A percentile compares a stretch with the other conserved stretches of the same genome.
These are phyloP conservation scores for Astropecten irregularis DNA, from an alignment of 53 echinoderm and acorn worm species.

Conservation along the genomic window DNA sequence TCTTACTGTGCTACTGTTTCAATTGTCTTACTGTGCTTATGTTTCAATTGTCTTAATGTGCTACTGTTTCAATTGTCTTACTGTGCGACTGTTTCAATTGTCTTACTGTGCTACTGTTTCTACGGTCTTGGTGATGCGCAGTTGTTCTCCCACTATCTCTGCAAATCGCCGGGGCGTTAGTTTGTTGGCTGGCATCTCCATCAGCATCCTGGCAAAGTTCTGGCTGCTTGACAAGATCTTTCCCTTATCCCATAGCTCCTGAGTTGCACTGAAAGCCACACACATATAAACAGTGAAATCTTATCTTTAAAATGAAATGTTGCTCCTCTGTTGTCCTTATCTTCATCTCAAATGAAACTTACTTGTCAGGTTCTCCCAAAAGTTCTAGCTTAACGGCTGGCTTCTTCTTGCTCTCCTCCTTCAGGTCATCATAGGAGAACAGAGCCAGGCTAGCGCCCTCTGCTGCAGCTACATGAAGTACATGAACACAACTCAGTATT, in stretches of 20 bases:
- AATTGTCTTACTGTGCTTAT: too few species aligned
- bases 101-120: slow-evolving; percentile 52
- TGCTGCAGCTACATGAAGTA: slow-evolving; percentile 78
- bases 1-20: too few species aligned
- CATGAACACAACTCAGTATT: neutral
- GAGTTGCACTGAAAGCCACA: neutral
- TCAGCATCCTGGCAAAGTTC: slow-evolving; percentile 91
- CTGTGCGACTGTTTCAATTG: too few species aligned
- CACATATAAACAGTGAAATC: neutral
- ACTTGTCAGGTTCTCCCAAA: slow-evolving; percentile 28
- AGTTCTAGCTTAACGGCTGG: slow-evolving; percentile 61
- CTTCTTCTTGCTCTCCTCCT: slow-evolving; percentile 71
- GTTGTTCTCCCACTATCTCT: slow-evolving; percentile 68
- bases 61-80: too few species aligned
- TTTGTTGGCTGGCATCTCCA: slow-evolving; percentile 98
- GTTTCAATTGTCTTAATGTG: too few species aligned
- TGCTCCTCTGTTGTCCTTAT: neutral
- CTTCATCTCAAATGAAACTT: too few species aligned
- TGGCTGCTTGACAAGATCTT: slow-evolving; percentile 74
- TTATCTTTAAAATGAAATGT: neutral
- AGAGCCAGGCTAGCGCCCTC: slow-evolving; percentile 83
- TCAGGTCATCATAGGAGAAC: slow-evolving; percentile 88
- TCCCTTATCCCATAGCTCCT: slow-evolving; percentile 72
- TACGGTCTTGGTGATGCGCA: slow-evolving; percentile 34
- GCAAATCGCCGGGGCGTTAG: slow-evolving; percentile 82